Conservation (phyloP, 2,797 vertebrate genomes). For the Acanthornis magna region DNA sequence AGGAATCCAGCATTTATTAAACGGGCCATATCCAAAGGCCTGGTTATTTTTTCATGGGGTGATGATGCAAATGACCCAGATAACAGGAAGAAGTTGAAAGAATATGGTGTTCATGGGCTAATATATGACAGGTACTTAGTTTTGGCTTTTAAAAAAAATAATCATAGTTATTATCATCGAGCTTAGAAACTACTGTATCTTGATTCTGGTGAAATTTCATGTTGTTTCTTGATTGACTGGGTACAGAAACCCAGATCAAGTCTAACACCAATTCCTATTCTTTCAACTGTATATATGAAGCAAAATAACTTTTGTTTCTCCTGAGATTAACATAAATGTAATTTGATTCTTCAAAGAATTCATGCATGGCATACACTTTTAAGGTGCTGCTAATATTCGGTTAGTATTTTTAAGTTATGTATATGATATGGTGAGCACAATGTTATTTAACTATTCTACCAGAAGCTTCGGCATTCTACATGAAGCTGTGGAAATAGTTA, state of each 20-base stretch:
- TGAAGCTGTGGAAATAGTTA: background rate
- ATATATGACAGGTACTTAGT: slow-evolving; percentile 91
- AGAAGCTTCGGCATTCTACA: background rate
- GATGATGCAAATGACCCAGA: slow-evolving; percentile 93
- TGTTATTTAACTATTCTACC: background rate
- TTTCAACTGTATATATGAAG: background rate
- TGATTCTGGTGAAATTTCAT: background rate
- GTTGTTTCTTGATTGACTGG: background rate
- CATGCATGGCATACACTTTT: background rate
- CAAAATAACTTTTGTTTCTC: background rate
- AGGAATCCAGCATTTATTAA: slow-evolving; percentile 81
- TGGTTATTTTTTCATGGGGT: slow-evolving; percentile 97
- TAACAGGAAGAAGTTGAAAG: slow-evolving; percentile 85
- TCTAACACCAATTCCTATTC: background rate
- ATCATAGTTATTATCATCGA: background rate
- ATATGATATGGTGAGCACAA: rapidly evolving
- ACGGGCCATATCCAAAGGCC: slow-evolving; percentile 88
- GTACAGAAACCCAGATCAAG: background rate
- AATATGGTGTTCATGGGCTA: slow-evolving; percentile 90
- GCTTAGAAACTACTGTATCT: background rate
- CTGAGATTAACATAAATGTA: background rate
- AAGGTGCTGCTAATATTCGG: background rate
- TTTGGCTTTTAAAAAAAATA: background rate
- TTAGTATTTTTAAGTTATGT: background rate
- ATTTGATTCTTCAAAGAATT: background rate